A percentile compares a stretch with the other conserved stretches of the same genome.
Conservation (phyloP, 1,140 invertebrate species). For the Portunus trituberculatus region DNA sequence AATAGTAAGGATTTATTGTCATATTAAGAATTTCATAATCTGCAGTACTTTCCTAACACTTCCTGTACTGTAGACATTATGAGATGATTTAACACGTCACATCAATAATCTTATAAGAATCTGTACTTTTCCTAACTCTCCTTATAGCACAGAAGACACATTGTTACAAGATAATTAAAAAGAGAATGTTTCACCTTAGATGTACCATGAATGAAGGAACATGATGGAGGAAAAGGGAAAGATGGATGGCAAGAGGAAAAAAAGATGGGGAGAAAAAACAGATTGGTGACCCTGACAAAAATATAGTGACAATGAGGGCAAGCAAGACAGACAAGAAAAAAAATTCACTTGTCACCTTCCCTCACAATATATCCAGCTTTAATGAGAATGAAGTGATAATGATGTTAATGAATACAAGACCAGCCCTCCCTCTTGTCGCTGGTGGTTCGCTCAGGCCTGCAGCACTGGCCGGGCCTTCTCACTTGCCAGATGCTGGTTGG, state of each 20-base stretch:
- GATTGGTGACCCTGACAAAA: not conserved
- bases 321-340: not conserved
- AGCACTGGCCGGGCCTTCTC: constrained; percentile 93
- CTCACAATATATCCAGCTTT: not conserved
- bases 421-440: not conserved
- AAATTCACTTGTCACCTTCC: not conserved
- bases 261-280: not conserved
- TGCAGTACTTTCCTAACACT: not conserved
- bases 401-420: not conserved
- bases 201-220: not conserved
- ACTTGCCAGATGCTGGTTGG: constrained; percentile 91
- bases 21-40: not conserved
- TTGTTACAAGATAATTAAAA: not conserved
- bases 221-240: not conserved
- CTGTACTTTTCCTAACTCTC: not conserved
- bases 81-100: not conserved
- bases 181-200: not conserved
- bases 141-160: not conserved
- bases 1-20: not conserved
- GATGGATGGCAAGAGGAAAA: not conserved
- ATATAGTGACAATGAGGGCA: not conserved
- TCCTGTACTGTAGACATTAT: not conserved
- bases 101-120: not conserved
- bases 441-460: constrained; percentile 85
- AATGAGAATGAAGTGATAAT: not conserved